Evolutionary conservation across 1,140 invertebrate genomes (phyloP).

Genomic region (Orius insidiosus): DNA sequence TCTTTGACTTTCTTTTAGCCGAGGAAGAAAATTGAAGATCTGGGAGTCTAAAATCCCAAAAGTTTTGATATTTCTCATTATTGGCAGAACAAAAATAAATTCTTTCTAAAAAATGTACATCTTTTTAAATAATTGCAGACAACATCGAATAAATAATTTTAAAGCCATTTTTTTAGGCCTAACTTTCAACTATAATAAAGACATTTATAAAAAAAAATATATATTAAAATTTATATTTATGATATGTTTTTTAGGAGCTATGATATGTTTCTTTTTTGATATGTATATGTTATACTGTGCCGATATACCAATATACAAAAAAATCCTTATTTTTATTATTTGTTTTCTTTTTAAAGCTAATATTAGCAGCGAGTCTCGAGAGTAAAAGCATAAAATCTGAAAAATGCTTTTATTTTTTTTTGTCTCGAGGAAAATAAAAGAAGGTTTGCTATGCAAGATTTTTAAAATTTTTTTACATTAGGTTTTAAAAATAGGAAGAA

Average conservation of each 20-base stretch:
- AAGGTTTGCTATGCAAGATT: not conserved
- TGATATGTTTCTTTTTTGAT: slow-evolving; percentile 15
- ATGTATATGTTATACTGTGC: slow-evolving; percentile 15
- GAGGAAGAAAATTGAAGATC: no score
- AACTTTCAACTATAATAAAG: no score
- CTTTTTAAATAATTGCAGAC: no score
- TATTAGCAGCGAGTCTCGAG: not conserved
- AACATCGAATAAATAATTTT: no score
- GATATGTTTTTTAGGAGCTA: slow-evolving; percentile 11
- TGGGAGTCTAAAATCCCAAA: no score
- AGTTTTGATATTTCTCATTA: no score
- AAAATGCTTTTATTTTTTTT: not conserved
- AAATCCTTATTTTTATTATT: not conserved
- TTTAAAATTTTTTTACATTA: not conserved
- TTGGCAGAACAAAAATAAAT: no score
- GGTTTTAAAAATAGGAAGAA: not conserved
- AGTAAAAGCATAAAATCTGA: not conserved
- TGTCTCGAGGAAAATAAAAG: not conserved
- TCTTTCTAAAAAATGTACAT: no score
- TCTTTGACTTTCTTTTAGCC: no score
- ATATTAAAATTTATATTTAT: no score
- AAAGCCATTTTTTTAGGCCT: no score
- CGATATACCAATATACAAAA: slow-evolving; percentile 11
- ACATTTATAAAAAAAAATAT: no score
- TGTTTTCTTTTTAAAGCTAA: not conserved